phyloP scores from a whole-genome alignment of 1,140 invertebrate genomes.

The Pararge aegeria region DNA sequence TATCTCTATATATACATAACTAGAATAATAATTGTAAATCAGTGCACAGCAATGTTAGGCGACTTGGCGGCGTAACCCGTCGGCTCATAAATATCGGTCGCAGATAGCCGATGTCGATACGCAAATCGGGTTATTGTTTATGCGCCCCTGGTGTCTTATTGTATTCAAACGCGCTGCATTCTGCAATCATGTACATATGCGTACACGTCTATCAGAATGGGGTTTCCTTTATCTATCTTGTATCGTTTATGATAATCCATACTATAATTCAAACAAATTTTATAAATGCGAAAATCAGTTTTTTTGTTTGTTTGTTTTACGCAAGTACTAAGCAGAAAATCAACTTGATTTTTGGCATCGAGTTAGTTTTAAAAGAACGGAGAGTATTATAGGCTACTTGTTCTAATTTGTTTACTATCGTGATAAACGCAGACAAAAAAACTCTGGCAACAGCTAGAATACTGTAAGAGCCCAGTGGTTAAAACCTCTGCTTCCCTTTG shows the following conservation, averaged over 20 bases:
- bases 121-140: conserved; percentile 4
- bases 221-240: not conserved
- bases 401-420: too few species aligned
- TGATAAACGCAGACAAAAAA: too few species aligned
- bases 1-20: too few species aligned
- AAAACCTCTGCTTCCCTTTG: too few species aligned
- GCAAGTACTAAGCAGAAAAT: too few species aligned
- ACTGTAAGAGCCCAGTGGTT: too few species aligned
- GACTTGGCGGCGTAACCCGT: not conserved
- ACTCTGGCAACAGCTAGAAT: too few species aligned
- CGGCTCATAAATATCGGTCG: not conserved
- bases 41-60: not conserved
- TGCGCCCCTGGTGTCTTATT: conserved; percentile 5
- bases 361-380: too few species aligned
- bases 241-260: not conserved
- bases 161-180: conserved; percentile 6
- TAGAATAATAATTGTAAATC: not conserved
- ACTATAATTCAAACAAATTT: not conserved
- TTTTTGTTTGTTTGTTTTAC: not conserved
- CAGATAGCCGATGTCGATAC: not conserved
- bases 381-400: too few species aligned
- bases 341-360: too few species aligned
- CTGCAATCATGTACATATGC: not conserved
- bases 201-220: not conserved
- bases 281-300: not conserved